Evolutionary conservation across 1,140 invertebrate genomes (phyloP).

Genomic region (Octopus bimaculoides): DNA sequence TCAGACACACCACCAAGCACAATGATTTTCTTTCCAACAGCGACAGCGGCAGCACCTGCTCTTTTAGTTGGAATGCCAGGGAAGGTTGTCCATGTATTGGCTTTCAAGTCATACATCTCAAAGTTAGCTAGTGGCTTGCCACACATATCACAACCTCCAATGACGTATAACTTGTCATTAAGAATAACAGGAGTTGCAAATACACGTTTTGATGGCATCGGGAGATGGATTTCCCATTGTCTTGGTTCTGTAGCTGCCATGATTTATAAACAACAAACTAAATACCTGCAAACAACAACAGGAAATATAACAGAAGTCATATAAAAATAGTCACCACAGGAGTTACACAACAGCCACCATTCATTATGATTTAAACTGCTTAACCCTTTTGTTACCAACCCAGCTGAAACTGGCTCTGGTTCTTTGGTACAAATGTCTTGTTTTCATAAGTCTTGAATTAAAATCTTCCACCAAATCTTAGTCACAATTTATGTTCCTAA

Average conservation of each 20-base stretch:
- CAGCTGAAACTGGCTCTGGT: too few relatives aligned
- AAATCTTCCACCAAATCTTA: too few relatives aligned
- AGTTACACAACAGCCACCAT: too few relatives aligned
- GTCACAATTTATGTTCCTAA: too few relatives aligned
- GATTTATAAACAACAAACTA: too few relatives aligned
- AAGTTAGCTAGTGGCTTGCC: constrained; percentile 46
- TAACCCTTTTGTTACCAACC: too few relatives aligned
- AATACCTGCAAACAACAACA: too few relatives aligned
- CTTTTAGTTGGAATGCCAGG: constrained; percentile 48
- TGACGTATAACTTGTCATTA: constrained; percentile 41
- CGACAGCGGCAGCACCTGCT: constrained; percentile 45
- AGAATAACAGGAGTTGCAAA: constrained; percentile 44
- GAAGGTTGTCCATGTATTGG: constrained; percentile 46
- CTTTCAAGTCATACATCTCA: constrained; percentile 45
- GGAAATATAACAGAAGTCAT: too few relatives aligned
- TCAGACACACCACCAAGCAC: constrained; percentile 49
- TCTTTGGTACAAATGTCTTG: too few relatives aligned
- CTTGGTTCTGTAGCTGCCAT: background rate
- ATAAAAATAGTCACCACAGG: too few relatives aligned
- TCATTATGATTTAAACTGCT: too few relatives aligned
- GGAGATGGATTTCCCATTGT: background rate
- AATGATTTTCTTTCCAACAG: constrained; percentile 46
- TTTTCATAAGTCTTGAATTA: too few relatives aligned
- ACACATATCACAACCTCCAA: constrained; percentile 53
- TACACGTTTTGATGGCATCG: constrained; percentile 48